These are phyloP conservation scores for Macrobrachium nipponense DNA, from an alignment of 1,140 invertebrate species.

Conservation along the genomic window DNA sequence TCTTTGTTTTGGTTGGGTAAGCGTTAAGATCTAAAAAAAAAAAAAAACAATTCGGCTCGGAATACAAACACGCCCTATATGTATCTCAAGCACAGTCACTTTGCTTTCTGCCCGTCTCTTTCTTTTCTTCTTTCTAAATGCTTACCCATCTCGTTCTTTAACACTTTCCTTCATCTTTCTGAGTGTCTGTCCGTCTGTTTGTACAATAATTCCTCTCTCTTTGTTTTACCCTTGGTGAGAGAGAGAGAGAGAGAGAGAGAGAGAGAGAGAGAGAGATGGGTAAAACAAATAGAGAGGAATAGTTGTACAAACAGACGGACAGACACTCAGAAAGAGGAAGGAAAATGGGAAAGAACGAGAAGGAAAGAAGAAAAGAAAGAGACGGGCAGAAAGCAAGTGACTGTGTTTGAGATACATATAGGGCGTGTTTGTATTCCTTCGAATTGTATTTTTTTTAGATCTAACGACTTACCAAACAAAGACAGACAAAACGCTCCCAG, in stretches of 20 bases:
- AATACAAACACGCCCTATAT: neutral
- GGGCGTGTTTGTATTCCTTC: too few relatives aligned
- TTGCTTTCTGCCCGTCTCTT: neutral
- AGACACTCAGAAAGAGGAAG: neutral
- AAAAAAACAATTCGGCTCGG: too few relatives aligned
- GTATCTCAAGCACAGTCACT: neutral
- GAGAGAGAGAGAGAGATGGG: conserved; percentile 9
- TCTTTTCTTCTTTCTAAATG: conserved; percentile 1
- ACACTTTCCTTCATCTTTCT: neutral
- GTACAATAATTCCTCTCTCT: conserved; percentile 3
- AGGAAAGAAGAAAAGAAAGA: neutral
- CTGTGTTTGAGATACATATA: neutral
- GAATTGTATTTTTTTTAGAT: too few relatives aligned
- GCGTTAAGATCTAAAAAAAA: too few relatives aligned
- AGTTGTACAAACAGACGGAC: neutral
- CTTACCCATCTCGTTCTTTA: neutral
- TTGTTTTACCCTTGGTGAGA: too few relatives aligned
- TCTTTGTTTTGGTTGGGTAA: neutral
- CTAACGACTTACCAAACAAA: neutral
- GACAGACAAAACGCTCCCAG: neutral
- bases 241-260: conserved; percentile 3
- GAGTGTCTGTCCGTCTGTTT: neutral
- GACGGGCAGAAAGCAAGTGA: neutral
- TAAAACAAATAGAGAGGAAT: conserved; percentile 14
- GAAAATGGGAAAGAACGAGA: neutral